A percentile compares a stretch with the other conserved stretches of the same genome.
phyloP scores from a whole-genome alignment of 2,888 invertebrate species.

The Drosophila cracens region DNA sequence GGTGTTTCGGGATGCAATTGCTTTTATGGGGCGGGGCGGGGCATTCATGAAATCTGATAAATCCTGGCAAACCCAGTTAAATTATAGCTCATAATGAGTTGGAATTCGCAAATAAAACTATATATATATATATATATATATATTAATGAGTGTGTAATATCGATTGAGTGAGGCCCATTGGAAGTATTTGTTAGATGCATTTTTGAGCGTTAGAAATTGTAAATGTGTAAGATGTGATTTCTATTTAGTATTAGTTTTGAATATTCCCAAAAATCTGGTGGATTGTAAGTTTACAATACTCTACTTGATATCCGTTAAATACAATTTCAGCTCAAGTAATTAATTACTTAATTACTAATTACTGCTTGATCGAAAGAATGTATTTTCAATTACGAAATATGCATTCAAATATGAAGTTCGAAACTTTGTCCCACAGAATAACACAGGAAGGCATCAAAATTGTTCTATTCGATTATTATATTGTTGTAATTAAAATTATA shows the following conservation, averaged over 20 bases:
- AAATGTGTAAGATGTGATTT: background rate
- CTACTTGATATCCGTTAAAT: background rate
- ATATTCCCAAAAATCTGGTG: background rate
- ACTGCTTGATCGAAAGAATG: too few species aligned
- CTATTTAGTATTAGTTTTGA: background rate
- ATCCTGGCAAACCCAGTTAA: background rate
- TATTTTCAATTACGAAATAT: too few species aligned
- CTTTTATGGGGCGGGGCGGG: background rate
- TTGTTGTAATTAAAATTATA: constrained; percentile 32
- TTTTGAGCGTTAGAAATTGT: background rate
- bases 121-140: background rate
- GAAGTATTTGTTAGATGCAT: background rate
- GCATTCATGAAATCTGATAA: background rate
- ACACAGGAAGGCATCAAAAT: constrained; percentile 53
- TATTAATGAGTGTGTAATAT: background rate
- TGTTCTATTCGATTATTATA: constrained; percentile 13
- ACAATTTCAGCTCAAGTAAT: background rate
- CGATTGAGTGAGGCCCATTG: background rate
- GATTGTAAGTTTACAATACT: background rate
- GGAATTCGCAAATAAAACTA: background rate
- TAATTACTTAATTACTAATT: background rate
- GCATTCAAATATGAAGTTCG: background rate
- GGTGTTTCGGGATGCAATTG: constrained; percentile 17
- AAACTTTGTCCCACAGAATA: constrained; percentile 45
- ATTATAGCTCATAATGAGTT: background rate